These are phyloP conservation scores for Melitaea cinxia DNA, from an alignment of 1,140 invertebrate species.

Conservation along the genomic window DNA sequence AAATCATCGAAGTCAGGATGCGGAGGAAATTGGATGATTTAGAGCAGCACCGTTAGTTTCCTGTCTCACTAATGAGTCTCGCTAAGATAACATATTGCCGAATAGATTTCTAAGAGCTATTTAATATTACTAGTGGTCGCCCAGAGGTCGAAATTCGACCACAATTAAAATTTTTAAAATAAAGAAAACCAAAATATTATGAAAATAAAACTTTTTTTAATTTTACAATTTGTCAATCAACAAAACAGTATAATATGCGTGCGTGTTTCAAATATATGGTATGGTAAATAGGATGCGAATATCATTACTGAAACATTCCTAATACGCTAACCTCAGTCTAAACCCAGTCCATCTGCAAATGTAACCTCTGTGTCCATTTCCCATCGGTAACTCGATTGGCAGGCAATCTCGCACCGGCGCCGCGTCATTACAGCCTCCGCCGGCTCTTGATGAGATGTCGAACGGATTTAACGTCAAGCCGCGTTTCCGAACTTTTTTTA, in stretches of 20 bases:
- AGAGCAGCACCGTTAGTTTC: slow-evolving; percentile 15
- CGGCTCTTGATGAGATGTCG: slow-evolving; percentile 27
- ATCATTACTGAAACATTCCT: not conserved
- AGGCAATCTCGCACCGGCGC: slow-evolving; percentile 47
- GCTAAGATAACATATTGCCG: slow-evolving; percentile 12
- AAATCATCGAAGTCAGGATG: not conserved
- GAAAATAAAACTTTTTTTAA: too few species aligned
- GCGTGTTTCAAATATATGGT: not conserved
- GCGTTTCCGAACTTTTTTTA: slow-evolving; percentile 14
- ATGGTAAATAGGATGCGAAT: too few species aligned
- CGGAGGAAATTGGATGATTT: slow-evolving; percentile 20
- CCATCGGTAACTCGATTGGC: slow-evolving; percentile 45
- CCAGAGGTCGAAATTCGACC: too few species aligned
- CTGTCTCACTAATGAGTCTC: slow-evolving; percentile 11
- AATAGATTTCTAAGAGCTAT: not conserved
- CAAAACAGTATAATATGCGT: too few species aligned
- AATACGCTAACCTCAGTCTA: slow-evolving; percentile 4
- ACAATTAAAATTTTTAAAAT: too few species aligned
- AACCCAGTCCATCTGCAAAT: slow-evolving; percentile 13
- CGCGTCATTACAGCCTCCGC: slow-evolving; percentile 37
- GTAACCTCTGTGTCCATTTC: slow-evolving; percentile 25
- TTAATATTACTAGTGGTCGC: too few species aligned
- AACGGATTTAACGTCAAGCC: slow-evolving; percentile 9
- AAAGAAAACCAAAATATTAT: too few species aligned
- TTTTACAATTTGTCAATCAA: too few species aligned